phyloP scores from a whole-genome alignment of 2,797 vertebrate genomes.

The Crypturellus tataupa region DNA sequence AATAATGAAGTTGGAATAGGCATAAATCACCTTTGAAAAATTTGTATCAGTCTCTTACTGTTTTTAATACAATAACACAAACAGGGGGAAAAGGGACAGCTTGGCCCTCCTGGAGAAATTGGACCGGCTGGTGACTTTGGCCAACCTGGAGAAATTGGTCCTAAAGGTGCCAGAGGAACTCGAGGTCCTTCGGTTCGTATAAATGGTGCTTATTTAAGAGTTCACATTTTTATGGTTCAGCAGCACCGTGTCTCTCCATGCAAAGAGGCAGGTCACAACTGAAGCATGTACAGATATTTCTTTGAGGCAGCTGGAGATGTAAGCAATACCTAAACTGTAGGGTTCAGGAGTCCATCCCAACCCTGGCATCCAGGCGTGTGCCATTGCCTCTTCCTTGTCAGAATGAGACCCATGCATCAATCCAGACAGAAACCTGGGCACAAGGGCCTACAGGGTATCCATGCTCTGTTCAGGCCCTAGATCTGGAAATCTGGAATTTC shows the following conservation, averaged over 20 bases:
- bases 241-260: not conserved
- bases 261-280: not conserved
- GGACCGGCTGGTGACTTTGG: conserved; percentile 87
- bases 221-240: not conserved
- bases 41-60: not conserved
- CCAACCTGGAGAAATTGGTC: conserved; percentile 85
- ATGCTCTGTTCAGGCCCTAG: not conserved
- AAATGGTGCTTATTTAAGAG: conserved; percentile 30
- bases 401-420: not conserved
- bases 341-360: not conserved
- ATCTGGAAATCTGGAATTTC: not conserved
- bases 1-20: not conserved
- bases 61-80: conserved; percentile 32
- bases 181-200: conserved; percentile 88
- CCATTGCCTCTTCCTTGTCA: not conserved
- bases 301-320: not conserved
- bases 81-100: conserved; percentile 91
- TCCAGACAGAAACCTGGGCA: not conserved
- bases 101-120: conserved; percentile 87
- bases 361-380: accelerated
- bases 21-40: not conserved
- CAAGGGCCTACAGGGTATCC: not conserved
- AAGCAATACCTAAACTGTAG: not conserved
- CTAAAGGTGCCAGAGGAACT: conserved; percentile 94
- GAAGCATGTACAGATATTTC: not conserved